phyloP scores from a whole-genome alignment of 1,140 invertebrate genomes.

The Neelides sp. region DNA sequence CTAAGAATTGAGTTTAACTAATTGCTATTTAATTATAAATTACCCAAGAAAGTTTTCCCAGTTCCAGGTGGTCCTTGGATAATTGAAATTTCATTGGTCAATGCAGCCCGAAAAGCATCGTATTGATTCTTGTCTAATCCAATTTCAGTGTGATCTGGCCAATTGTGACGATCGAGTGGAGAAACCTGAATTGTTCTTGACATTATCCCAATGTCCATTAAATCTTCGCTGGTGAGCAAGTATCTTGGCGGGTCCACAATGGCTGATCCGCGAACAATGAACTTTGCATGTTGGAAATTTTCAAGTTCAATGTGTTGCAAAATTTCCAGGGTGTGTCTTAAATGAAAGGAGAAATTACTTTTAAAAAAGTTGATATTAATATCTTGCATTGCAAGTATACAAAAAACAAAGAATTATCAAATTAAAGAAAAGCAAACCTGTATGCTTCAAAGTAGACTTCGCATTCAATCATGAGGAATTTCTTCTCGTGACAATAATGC shows the following conservation, averaged over 20 bases:
- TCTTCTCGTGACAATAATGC: conserved; percentile 29
- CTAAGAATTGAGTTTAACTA: no score
- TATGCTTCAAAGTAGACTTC: conserved; percentile 58
- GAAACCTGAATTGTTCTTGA: background rate
- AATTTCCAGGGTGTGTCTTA: conserved; percentile 39
- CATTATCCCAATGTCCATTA: background rate
- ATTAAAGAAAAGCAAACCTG: conserved; percentile 12
- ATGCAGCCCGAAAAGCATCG: conserved; percentile 43
- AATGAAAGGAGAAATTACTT: conserved; percentile 37
- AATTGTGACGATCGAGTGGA: conserved; percentile 17
- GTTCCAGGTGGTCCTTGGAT: conserved; percentile 72
- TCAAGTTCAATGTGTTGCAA: conserved; percentile 41
- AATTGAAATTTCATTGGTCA: conserved; percentile 49
- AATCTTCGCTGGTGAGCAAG: background rate
- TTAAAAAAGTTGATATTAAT: background rate
- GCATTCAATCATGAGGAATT: conserved; percentile 50
- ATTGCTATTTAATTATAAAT: no score
- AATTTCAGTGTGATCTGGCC: conserved; percentile 38
- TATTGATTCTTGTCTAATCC: conserved; percentile 46
- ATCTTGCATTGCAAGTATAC: no score
- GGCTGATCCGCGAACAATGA: conserved; percentile 41
- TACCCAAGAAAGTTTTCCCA: conserved; percentile 62
- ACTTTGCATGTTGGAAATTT: conserved; percentile 48
- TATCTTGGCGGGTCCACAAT: conserved; percentile 26
- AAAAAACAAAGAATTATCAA: background rate